These are phyloP conservation scores for Luperina testacea DNA, from an alignment of 2,888 invertebrate species.

Conservation along the genomic window DNA sequence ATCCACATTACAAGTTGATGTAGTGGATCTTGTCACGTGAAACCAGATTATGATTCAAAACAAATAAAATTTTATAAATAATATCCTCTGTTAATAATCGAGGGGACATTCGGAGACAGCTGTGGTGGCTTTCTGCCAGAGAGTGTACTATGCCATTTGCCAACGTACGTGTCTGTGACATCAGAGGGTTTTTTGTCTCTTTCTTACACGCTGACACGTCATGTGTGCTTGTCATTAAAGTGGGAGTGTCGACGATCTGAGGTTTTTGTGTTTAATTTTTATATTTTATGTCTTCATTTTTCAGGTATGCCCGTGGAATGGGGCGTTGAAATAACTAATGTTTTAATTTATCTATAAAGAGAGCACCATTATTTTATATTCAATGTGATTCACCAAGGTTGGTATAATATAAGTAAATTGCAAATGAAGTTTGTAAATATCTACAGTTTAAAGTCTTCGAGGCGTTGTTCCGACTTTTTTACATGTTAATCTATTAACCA, in stretches of 20 bases:
- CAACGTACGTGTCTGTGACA: slow-evolving; percentile 73
- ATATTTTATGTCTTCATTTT: slow-evolving; percentile 36
- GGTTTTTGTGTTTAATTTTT: slow-evolving; percentile 17
- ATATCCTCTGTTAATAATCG: slow-evolving; percentile 77
- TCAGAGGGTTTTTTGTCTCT: slow-evolving; percentile 56
- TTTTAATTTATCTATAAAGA: slow-evolving; percentile 1
- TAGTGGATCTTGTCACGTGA: slow-evolving; percentile 75
- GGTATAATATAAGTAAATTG: neutral
- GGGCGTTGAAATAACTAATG: neutral
- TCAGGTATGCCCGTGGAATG: slow-evolving; percentile 2
- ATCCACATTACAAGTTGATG: slow-evolving; percentile 57
- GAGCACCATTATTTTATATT: neutral
- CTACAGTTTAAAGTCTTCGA: neutral
- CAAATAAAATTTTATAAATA: slow-evolving; percentile 87
- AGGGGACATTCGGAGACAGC: slow-evolving; percentile 80
- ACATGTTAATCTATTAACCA: neutral
- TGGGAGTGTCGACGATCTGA: slow-evolving; percentile 51
- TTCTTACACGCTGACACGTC: slow-evolving; percentile 49
- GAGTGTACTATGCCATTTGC: slow-evolving; percentile 75
- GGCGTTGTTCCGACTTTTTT: neutral
- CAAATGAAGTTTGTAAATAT: neutral
- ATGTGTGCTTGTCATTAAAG: slow-evolving; percentile 55
- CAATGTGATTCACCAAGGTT: neutral
- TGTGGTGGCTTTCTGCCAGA: slow-evolving; percentile 84
- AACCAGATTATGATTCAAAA: slow-evolving; percentile 82